Base-by-base conservation (phyloP, 2,113 vertebrate species). In the Nasalis larvatus region DNA sequence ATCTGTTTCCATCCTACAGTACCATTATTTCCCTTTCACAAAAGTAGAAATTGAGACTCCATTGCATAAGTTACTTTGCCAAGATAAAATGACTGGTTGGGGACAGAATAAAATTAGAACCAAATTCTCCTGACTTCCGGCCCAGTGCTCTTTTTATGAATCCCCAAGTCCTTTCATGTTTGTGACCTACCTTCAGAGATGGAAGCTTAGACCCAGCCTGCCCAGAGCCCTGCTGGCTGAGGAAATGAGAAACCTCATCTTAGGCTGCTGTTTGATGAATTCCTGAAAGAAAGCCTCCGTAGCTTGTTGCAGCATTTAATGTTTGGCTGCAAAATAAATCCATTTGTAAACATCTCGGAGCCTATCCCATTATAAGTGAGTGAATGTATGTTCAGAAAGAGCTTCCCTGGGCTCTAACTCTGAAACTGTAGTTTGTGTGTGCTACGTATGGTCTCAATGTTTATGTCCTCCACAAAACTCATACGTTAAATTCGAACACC, bases 291-390 rank as follows among this genome's bases (percentile, higher is more conserved):
- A 97, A 98, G 73, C 77, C 74, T 87, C 95, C 94, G 40, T 78
- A 95, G 87, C 71, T 95, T 52, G 18, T 35, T 96, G 60, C 95
- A 94, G 97, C 97, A 94, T 97, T 98, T 98, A 93, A 91, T 94
- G 93, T 87, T 89, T 95, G 74, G 25, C 97, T 98, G 54, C 96
- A 91, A 95, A 97, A 81, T 63, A 96, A 97, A 95, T 73, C 90
- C 56, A 27, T 96, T 95, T 97, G 96, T 97, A 98, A 97, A 94
- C 96, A 88, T 71, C 73, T 89, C 83, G 71, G 95, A 91, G 94
- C 89, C 94, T 89, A 14, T n/a, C 93, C 40, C 92, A 47, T 97
- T 97, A 90, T 73, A 89, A 56, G 86, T 91, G 83, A 94, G 91
- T 74, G 49, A 86, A 76, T 86, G 1, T 92, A 32, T 96, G 68